Evolutionary conservation across 1,140 invertebrate genomes (phyloP), one percentile per base, ranked within the genome.

Genomic region (Drosophila ohnishii): DNA sequence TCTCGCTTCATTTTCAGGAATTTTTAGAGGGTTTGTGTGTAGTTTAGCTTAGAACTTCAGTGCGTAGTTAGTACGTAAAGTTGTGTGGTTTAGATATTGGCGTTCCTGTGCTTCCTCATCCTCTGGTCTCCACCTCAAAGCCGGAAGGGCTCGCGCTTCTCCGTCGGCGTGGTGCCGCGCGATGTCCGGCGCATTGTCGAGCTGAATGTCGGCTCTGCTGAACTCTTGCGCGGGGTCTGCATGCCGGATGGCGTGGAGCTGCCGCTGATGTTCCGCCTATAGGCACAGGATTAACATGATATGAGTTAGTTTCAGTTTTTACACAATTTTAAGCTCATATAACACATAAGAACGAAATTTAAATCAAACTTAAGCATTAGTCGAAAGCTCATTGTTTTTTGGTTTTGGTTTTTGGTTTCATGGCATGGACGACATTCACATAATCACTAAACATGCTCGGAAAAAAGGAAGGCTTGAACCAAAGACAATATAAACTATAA

Each of bases 141-240:
- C 90, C 94, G 92, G 91, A 95, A 95, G 39, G 95, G 95, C 78
- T 94, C 94, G 60, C 94, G 92, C 73, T 94, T 93, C 58, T 94
- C 93, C 28, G 93, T 93, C 14, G 94, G 93, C 45, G 94, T 94
- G 34, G 94, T 93, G 50, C 93, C 94, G 79, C 92, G 91, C 69
- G 92, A 90, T 92, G 92, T 92, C 83, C 91, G 74, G 75, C 85
- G 74, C 82, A 83, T 87, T 5, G 87, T 85, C 37, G 91, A 90
- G 62, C 85, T 87, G 58, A 90, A 84, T 16, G 87, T 90, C 10
- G 91, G 91, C 55, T 92, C 91, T 8, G 90, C 90, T 14, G 91
- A 92, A 50, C 84, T 77, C 71, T 92, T 92, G 14, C 91, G 65
- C 25, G 91, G 91, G 53, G 92, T 92, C 40, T 91, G 91, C 81